phyloP scores from a whole-genome alignment of 2,113 vertebrate genomes.

The Chamaetylas fuelleborni region DNA sequence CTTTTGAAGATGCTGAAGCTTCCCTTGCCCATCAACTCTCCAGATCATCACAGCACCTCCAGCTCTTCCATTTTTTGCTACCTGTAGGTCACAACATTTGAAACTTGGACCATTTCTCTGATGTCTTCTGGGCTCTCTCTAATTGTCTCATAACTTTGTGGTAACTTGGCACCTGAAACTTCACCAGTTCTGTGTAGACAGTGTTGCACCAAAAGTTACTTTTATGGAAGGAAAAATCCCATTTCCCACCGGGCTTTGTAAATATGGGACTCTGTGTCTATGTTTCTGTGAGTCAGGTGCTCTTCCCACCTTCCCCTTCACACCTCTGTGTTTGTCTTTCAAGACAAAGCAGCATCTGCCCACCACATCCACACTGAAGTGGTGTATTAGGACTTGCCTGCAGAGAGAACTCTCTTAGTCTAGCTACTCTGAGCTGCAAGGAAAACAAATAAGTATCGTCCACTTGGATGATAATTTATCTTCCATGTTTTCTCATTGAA shows the following conservation, averaged over 20 bases:
- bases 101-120: neutral
- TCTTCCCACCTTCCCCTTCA: neutral
- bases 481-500: neutral
- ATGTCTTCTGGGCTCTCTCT: neutral
- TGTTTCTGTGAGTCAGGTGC: neutral
- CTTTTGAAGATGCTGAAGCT: neutral
- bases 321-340: neutral
- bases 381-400: neutral
- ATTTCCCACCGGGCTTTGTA: neutral
- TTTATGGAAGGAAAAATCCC: neutral
- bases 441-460: neutral
- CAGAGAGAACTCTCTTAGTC: neutral
- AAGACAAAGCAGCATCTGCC: neutral
- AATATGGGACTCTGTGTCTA: neutral
- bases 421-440: neutral
- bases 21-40: neutral
- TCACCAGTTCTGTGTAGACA: neutral
- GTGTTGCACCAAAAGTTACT: neutral
- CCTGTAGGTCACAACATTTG: neutral
- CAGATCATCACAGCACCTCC: neutral
- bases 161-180: neutral
- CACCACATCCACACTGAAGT: neutral
- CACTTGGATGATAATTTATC: neutral
- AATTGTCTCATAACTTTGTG: neutral
- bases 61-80: neutral